phyloP scores from a whole-genome alignment of 2,888 invertebrate species.

The Listrodromus nycthemerus region DNA sequence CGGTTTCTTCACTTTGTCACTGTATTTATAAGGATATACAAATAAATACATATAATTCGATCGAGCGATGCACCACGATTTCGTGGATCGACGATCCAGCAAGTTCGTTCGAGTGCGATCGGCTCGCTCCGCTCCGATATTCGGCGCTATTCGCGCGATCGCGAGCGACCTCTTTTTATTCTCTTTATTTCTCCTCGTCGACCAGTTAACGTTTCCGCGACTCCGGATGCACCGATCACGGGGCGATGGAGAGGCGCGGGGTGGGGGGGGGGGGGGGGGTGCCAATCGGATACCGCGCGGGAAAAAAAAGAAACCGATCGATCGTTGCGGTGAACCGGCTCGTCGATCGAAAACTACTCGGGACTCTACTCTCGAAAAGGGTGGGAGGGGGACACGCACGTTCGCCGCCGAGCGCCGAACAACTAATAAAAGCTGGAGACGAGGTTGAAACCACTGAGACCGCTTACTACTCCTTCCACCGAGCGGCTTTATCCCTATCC shows the following conservation, averaged over 20 bases:
- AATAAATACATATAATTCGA: background rate
- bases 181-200: too few relatives aligned
- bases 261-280: too few relatives aligned
- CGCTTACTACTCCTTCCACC: constrained; percentile 82
- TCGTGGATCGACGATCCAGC: constrained; percentile 20
- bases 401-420: constrained; percentile 83
- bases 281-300: constrained; percentile 26
- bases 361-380: constrained; percentile 49
- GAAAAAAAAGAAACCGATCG: background rate
- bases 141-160: background rate
- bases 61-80: constrained; percentile 9
- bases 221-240: constrained; percentile 30
- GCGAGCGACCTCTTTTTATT: constrained; percentile 8
- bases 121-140: constrained; percentile 1
- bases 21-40: constrained; percentile 17
- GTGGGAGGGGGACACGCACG: constrained; percentile 75
- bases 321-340: constrained; percentile 17
- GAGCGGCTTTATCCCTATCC: constrained; percentile 76
- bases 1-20: constrained; percentile 58
- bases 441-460: constrained; percentile 82
- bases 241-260: too few relatives aligned
- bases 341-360: constrained; percentile 29
- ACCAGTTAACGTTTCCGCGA: background rate
- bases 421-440: constrained; percentile 83
- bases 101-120: constrained; percentile 38